Percentiles rank a stretch among this genome's conserved stretches.
These are phyloP conservation scores for Triplophysa tibetana DNA, from an alignment of 2,113 vertebrate species.

Conservation along the genomic window DNA sequence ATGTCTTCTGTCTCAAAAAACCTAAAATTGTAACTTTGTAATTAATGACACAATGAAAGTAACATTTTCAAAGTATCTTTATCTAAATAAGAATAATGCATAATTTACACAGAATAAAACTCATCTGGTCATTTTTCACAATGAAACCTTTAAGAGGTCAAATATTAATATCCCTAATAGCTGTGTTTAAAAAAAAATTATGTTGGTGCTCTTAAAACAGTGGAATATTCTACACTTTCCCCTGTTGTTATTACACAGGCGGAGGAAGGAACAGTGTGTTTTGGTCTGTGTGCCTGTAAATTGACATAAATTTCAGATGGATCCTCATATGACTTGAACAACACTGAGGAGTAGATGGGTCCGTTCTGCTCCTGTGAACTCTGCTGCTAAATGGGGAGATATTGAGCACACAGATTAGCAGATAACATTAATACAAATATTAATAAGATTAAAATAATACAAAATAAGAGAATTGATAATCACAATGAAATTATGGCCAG, in stretches of 20 bases:
- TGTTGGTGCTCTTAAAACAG: constrained; percentile 55
- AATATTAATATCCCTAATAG: no score
- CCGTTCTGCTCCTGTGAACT: constrained; percentile 56
- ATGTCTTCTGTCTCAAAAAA: no score
- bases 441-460: no score
- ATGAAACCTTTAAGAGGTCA: background rate
- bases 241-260: background rate
- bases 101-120: background rate
- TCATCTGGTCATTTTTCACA: background rate
- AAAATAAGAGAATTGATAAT: no score
- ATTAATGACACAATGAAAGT: no score
- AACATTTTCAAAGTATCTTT: background rate
- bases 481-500: no score
- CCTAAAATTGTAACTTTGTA: no score
- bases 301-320: constrained; percentile 63
- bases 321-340: constrained; percentile 63
- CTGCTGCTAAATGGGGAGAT: constrained; percentile 39
- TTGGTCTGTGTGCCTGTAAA: constrained; percentile 43
- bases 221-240: constrained; percentile 71
- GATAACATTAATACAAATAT: no score
- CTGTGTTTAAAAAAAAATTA: background rate
- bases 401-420: background rate
- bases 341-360: constrained; percentile 69
- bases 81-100: no score
- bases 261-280: background rate